These are phyloP conservation scores for Chondrosia reniformis DNA, from an alignment of 37 sponge, comb jelly and placozoan species.

Conservation along the genomic window DNA sequence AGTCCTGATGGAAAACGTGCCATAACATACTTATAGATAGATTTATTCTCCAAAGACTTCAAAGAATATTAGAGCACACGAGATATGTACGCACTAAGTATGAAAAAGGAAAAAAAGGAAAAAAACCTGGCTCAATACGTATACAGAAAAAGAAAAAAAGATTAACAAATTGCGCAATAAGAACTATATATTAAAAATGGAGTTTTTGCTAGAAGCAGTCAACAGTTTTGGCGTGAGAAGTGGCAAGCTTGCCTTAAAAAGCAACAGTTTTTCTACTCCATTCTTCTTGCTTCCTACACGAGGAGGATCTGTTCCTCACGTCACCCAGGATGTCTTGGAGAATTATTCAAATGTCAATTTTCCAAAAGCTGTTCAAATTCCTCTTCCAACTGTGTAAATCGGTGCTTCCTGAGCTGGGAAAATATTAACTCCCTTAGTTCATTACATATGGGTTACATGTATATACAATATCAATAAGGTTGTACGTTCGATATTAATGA, in stretches of 20 bases:
- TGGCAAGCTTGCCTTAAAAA: conserved; percentile 22
- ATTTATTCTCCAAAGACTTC: no score
- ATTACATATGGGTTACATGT: no score
- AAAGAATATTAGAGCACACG: no score
- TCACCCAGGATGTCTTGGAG: conserved; percentile 59
- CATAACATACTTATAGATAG: conserved; percentile 20
- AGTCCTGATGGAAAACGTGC: conserved; percentile 56
- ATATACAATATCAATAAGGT: no score
- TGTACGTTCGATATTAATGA: no score
- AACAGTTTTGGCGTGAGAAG: conserved; percentile 36
- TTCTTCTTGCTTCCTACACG: conserved; percentile 60
- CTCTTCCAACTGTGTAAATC: conserved; percentile 52
- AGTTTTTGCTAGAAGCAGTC: conserved; percentile 13
- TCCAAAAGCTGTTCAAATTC: conserved; percentile 8
- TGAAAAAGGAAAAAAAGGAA: no score
- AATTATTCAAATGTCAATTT: no score
- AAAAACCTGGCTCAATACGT: no score
- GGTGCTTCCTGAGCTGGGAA: no score
- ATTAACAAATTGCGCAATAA: background rate
- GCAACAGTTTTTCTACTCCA: conserved; percentile 42
- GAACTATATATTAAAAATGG: background rate
- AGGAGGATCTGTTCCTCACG: conserved; percentile 65
- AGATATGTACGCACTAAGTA: no score
- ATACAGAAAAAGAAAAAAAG: no score
- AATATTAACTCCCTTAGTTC: no score